Conservation (phyloP, 1,140 invertebrate genomes). For the Pemphigus obesinymphae region DNA sequence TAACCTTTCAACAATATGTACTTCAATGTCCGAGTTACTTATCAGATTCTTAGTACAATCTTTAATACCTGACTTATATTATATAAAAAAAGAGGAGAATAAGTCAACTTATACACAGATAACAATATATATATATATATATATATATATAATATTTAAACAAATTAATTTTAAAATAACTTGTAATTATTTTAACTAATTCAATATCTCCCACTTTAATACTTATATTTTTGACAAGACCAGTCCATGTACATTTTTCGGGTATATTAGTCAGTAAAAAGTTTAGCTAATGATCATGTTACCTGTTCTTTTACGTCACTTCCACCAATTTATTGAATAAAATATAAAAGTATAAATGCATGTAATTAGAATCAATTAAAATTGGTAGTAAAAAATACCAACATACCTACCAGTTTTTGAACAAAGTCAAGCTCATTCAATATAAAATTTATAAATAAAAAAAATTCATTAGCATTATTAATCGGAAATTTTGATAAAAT, state of each 20-base stretch:
- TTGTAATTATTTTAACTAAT: not conserved
- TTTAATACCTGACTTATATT: not conserved
- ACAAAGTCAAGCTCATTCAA: not conserved
- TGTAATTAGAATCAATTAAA: no score
- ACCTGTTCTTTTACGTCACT: not conserved
- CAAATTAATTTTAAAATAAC: not conserved
- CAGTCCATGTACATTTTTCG: not conserved
- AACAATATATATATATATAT: no score
- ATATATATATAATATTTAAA: not conserved
- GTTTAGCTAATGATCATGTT: not conserved
- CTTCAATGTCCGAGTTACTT: not conserved
- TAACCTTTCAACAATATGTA: not conserved
- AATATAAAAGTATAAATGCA: not conserved
- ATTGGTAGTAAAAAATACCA: not conserved
- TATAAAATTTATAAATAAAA: not conserved
- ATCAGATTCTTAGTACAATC: not conserved
- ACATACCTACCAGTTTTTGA: not conserved
- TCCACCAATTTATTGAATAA: not conserved
- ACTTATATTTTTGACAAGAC: not conserved
- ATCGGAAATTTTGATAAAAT: not conserved
- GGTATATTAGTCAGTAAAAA: not conserved
- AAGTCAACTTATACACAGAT: not conserved
- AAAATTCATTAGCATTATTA: not conserved
- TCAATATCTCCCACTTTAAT: not conserved
- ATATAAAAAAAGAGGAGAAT: not conserved